Percentiles rank a stretch among this genome's conserved stretches.
phyloP scores from a whole-genome alignment of 1,140 invertebrate species.

The Drosophila punjabiensis region DNA sequence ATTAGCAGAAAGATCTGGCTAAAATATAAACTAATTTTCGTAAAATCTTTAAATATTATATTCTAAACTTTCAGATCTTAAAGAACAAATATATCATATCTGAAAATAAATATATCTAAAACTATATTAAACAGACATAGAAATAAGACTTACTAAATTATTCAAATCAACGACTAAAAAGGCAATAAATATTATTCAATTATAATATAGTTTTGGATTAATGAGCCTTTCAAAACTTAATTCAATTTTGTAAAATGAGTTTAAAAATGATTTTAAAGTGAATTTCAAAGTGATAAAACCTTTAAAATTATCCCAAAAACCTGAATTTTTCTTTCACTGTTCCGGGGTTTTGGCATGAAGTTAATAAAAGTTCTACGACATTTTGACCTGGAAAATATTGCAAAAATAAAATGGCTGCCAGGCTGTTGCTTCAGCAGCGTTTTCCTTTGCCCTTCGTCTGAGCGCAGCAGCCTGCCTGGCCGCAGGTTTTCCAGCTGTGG shows the following conservation, averaged over 20 bases:
- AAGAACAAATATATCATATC: no score
- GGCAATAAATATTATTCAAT: no score
- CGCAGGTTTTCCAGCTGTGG: constrained; percentile 47
- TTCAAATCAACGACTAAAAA: no score
- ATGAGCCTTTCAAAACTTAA: neutral
- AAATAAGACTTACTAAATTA: no score
- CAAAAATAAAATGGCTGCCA: constrained; percentile 78
- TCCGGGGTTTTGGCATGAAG: constrained; percentile 42
- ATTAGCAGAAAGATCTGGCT: neutral
- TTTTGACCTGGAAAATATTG: constrained; percentile 81
- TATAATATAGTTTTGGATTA: no score
- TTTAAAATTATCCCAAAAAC: neutral
- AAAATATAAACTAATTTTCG: neutral
- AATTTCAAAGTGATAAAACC: no score
- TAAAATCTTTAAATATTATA: no score
- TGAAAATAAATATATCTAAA: neutral
- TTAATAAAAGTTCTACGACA: constrained; percentile 83
- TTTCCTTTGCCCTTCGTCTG: constrained; percentile 17
- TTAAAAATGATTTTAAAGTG: no score
- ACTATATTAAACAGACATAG: neutral
- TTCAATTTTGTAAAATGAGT: no score
- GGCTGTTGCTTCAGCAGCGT: constrained; percentile 61
- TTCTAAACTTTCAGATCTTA: no score
- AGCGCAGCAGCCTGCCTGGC: constrained; percentile 10
- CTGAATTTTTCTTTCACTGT: neutral